Base-by-base conservation (phyloP, 2,113 vertebrate genomes). In the Oryzias javanicus region DNA sequence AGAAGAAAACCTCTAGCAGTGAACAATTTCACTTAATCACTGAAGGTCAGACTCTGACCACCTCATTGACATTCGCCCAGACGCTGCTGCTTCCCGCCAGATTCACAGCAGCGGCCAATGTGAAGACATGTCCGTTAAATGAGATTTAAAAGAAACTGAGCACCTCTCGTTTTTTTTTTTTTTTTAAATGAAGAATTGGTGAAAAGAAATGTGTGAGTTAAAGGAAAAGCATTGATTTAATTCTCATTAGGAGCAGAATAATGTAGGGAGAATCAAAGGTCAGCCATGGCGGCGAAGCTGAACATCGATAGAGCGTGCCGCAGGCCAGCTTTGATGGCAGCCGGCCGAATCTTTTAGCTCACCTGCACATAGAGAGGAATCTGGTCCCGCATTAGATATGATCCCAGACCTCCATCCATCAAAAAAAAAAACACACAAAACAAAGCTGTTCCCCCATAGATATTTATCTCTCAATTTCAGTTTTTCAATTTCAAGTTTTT, bases 191-290 rank as follows among this genome's bases (percentile, higher is more conserved):
- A 7, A 6, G 27, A 8, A 6, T 29, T 29, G 27, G 7, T n/a
- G 6, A 8, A 6, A 49, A 42, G 44, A 64, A 71, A 56, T 49
- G 55, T 52, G 41, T 1, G 22, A 29, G 4, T 14, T 14, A 4
- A 18, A 7, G 45, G 49, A 24, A 48, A 17, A 53, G 60, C n/a
- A 79, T 74, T 22, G 18, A 75, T 67, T 54, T 53, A 18, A 47
- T 75, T 67, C 70, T 76, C 73, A 76, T 74, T 75, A 83, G 67
- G 58, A 67, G 54, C 44, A 60, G 62, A 35, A 68, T 50, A 75
- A 68, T 52, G 19, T 64, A 67, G 22, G 27, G 48, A 64, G 70
- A 62, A 57, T 52, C 64, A 80, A 85, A 82, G 83, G 83, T 86
- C 80, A 76, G 65, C 55, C n/a, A 17, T 49, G 50, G 52, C 1